Evolutionary conservation across 2,113 vertebrate genomes (phyloP), one percentile per base, ranked within the genome.

Genomic region (Uria lomvia): DNA sequence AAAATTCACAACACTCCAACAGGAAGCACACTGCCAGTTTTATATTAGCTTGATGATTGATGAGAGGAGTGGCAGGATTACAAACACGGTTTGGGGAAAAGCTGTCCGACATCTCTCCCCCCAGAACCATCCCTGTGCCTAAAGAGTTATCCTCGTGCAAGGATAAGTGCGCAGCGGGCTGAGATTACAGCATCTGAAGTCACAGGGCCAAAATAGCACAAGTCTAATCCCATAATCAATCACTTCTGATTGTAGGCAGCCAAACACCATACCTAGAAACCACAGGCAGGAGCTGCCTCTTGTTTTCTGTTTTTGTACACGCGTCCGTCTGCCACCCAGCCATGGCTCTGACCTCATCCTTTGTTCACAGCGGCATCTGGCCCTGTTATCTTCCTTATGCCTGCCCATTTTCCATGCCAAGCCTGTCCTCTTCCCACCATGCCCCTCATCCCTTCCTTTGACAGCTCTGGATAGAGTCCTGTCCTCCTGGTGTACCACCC

Each of bases 11-110:
- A 86, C 94, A 26, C 71, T 62, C 58, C 23, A 73, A 32, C 96
- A 97, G 97, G 97, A 97, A 97, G 84, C 91, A 8, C 59, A 6
- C 42, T 21, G 80, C 74, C 84, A 38, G 89, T 12, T 56, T 65
- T 73, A 67, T 58, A 63, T 62, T 30, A 13, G 73, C 70, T 10
- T 3, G 68, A 12, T 97, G 96, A 97, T 59, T 15, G 96, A 97
- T 96, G 96, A 92, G 71, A 92, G 97, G 96, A 96, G 97, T 73
- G 95, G 96, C 93, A 94, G 92, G 34, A 56, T 92, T 87, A 86
- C 92, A 76, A 16, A 58, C 3, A 7, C 32, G 4, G 45, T 80
- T 85, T 79, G 81, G 89, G 89, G 80, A 92, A 75, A 82, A 65
- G 80, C 91, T 87, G 23, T 67, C 84, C 75, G 68, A 81, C 60